Evolutionary conservation across 2,888 invertebrate genomes (phyloP).

Genomic region (Drosophila dives): DNA sequence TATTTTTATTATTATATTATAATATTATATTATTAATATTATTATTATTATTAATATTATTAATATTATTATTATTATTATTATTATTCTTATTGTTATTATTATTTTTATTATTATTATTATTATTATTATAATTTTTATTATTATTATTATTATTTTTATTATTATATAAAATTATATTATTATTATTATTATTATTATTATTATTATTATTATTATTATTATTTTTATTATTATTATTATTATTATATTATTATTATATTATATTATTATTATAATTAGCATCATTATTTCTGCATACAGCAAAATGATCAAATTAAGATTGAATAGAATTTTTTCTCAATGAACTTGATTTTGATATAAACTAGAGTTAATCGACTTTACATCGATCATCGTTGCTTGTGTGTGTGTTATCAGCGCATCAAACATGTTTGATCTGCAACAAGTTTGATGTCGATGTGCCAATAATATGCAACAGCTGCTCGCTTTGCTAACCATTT

Average conservation of each 20-base stretch:
- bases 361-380: background rate
- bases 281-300: background rate
- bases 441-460: constrained; percentile 64
- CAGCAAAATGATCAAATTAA: background rate
- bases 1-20: background rate
- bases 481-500: constrained; percentile 35
- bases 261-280: background rate
- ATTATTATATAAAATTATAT: no score
- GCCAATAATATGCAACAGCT: constrained; percentile 73
- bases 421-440: constrained; percentile 62
- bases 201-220: no score
- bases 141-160: no score
- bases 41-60: background rate
- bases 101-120: no score
- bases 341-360: background rate
- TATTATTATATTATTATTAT: no score
- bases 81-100: no score
- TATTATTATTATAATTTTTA: no score
- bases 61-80: background rate
- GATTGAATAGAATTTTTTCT: background rate
- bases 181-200: no score
- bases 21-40: background rate
- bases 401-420: constrained; percentile 57
- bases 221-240: no score
- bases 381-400: background rate